Base-by-base conservation (phyloP, 92 coral and sea anemone species). In the Anthopleura xanthogrammica region DNA sequence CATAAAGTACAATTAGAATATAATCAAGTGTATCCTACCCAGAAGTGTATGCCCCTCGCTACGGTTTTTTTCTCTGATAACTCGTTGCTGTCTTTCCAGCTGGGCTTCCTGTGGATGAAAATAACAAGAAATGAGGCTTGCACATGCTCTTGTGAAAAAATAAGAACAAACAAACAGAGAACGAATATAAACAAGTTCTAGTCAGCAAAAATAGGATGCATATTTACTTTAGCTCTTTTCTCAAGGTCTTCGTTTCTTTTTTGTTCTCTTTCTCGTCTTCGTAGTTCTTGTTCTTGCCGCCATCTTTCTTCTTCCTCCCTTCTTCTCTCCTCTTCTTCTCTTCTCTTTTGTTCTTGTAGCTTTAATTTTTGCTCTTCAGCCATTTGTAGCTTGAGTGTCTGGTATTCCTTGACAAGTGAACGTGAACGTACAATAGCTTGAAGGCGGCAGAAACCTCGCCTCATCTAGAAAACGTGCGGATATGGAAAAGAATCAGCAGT, bases 381-480 rank as follows among this genome's bases (percentile, higher is more conserved):
- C 70, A 72, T 89, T 64, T 75, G 50, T 22, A 79, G 73, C 84
- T 86, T 89, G 54, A 91, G 87, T 48, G 91, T 78, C 36, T 89
- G 88, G 76, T 79, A 85, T 56, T 81, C 79, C 75, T 83, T 85
- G 39, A 86, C 82, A 10, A 90, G 82, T 65, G 54, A 13, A 2
- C 88, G 90, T 54, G 91, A 81, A 65, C 92, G 92, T 65, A 85
- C 17, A 57, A 87, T 60, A 55, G 97, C 97, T 83, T 93, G 97
- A 71, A 93, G 93, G 72, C 97, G 86, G 36, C 85, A 70, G 50
- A 93, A 85, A 8, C 88, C 88, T 2, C 73, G 83, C 43, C 73
- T 85, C 83, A 85, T 79, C 88, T 85, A 50, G 3, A 5, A 75
- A n/a, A 58, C n/a, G 64, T 58, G 17, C 36, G 36, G 36, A 29